Conservation (phyloP, 2,797 vertebrate genomes). For the Harpagifer antarcticus region DNA sequence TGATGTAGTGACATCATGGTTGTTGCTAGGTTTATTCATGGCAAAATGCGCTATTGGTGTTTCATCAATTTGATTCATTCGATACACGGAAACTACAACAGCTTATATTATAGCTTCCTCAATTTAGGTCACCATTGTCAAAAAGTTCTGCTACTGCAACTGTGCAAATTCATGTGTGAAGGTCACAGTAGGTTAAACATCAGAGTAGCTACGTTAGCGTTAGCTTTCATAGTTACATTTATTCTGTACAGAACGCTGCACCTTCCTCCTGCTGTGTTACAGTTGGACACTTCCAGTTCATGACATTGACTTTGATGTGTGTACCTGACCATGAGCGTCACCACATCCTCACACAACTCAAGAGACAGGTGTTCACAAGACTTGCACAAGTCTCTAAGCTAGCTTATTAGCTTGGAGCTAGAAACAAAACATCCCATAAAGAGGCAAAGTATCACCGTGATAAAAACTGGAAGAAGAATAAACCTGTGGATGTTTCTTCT, state of each 20-base stretch:
- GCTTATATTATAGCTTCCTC: not conserved
- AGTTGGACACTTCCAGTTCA: not conserved
- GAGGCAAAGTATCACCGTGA: constrained; percentile 1
- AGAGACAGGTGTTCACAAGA: constrained; percentile 5
- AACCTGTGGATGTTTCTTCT: not conserved
- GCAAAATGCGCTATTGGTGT: not conserved
- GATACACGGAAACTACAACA: not conserved
- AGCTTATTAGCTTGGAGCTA: not conserved
- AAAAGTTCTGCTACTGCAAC: not conserved
- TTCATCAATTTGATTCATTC: not conserved
- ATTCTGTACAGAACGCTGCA: not conserved
- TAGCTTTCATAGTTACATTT: not conserved
- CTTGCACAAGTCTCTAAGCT: not conserved
- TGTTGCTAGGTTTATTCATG: not conserved
- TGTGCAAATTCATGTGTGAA: not conserved
- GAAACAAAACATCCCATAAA: not conserved
- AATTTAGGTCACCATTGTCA: not conserved
- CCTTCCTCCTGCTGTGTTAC: not conserved
- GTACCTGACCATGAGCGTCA: not conserved
- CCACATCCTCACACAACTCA: not conserved
- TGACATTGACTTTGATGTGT: no score
- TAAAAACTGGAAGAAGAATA: not conserved
- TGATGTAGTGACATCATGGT: not conserved
- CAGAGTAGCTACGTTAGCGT: not conserved
- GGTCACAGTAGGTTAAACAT: not conserved